phyloP scores from a whole-genome alignment of 64 coral and sea anemone species.

The Platygyra sinensis region DNA sequence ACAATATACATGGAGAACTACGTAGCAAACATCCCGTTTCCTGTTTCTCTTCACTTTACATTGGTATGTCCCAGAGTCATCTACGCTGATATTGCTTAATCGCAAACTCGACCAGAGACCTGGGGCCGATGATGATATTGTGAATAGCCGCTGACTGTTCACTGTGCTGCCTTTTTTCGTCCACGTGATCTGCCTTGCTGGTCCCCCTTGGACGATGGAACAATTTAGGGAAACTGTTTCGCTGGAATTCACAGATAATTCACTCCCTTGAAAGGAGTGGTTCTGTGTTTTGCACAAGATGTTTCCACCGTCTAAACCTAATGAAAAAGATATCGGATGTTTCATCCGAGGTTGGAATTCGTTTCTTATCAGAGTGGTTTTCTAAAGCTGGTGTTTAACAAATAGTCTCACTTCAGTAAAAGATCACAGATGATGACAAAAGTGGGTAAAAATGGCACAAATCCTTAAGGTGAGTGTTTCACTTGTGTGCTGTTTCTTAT shows the following conservation, averaged over 20 bases:
- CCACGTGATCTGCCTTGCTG: background rate
- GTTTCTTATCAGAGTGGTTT: background rate
- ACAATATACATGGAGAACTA: conserved; percentile 14
- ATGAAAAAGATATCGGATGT: background rate
- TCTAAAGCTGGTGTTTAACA: background rate
- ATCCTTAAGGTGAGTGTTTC: too few relatives aligned
- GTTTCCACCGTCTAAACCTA: background rate
- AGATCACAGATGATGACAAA: too few relatives aligned
- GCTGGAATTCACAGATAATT: background rate
- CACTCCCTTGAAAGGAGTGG: background rate
- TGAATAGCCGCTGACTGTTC: background rate
- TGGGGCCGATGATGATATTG: background rate
- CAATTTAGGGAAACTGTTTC: conserved; percentile 15
- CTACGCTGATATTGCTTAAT: background rate
- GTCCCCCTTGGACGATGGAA: background rate
- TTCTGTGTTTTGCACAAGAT: conserved; percentile 31
- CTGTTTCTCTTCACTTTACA: background rate
- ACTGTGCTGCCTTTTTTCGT: background rate
- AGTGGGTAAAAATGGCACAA: too few relatives aligned
- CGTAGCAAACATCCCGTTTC: background rate
- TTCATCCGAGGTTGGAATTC: background rate
- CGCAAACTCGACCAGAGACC: background rate
- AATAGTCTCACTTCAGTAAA: too few relatives aligned
- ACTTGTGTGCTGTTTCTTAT: too few relatives aligned
- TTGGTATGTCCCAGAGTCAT: conserved; percentile 10